Percentiles rank a stretch among this genome's conserved stretches.
These are phyloP conservation scores for Lasioglossum baleicum DNA, from an alignment of 1,140 invertebrate genomes.

Conservation along the genomic window DNA sequence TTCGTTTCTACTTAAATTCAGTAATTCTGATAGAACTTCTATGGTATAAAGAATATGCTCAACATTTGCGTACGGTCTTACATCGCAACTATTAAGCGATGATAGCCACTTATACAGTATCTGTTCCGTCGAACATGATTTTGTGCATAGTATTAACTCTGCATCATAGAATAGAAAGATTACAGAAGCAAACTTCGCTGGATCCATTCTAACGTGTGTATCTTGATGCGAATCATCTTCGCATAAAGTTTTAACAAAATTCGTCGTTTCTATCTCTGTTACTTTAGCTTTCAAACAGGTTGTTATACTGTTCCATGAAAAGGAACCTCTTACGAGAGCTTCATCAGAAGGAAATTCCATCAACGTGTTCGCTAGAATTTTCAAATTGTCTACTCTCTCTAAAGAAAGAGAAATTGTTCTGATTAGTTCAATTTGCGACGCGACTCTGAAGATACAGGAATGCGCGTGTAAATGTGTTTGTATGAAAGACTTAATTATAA, in stretches of 20 bases:
- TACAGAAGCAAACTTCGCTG: slow-evolving; percentile 44
- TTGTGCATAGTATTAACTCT: slow-evolving; percentile 29
- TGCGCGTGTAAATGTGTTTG: slow-evolving; percentile 65
- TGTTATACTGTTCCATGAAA: slow-evolving; percentile 48
- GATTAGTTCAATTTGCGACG: slow-evolving; percentile 62
- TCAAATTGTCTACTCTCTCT: slow-evolving; percentile 39
- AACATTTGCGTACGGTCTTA: slow-evolving; percentile 58
- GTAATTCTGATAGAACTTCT: slow-evolving; percentile 54
- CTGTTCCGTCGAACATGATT: slow-evolving; percentile 9
- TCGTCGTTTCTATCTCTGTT: slow-evolving; percentile 9
- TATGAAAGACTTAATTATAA: slow-evolving; percentile 51
- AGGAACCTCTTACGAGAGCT: slow-evolving; percentile 31
- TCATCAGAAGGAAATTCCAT: slow-evolving; percentile 54
- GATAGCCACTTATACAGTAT: slow-evolving; percentile 40
- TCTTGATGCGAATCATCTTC: slow-evolving; percentile 9
- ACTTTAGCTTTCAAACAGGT: slow-evolving; percentile 42
- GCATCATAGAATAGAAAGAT: slow-evolving; percentile 55
- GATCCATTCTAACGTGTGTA: slow-evolving; percentile 5
- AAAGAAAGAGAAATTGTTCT: slow-evolving; percentile 48
- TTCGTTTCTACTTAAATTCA: slow-evolving; percentile 18
- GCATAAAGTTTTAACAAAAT: slow-evolving; percentile 49
- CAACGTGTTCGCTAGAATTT: slow-evolving; percentile 44
- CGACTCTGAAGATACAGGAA: slow-evolving; percentile 52
- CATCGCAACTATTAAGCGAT: slow-evolving; percentile 22
- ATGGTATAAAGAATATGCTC: slow-evolving; percentile 16